A percentile compares a stretch with the other conserved stretches of the same genome.
phyloP scores from a whole-genome alignment of 2,888 invertebrate species.

The Carcina quercana region DNA sequence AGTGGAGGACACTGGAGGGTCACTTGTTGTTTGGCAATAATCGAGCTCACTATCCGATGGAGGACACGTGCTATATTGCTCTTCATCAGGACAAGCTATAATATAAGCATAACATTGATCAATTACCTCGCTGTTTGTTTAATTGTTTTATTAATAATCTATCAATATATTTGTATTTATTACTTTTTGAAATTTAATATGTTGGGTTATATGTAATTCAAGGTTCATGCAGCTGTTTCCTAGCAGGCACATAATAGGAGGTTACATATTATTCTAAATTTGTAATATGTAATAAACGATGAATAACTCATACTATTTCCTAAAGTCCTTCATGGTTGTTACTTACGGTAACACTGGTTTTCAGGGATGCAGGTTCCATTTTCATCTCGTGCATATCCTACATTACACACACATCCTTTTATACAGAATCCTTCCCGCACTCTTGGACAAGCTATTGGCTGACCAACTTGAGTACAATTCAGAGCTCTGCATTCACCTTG shows the following conservation, averaged over 20 bases:
- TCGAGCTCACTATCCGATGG: conserved; percentile 18
- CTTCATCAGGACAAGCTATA: conserved; percentile 13
- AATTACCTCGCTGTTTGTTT: no score
- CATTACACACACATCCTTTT: conserved; percentile 31
- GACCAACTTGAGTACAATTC: conserved; percentile 30
- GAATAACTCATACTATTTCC: no score
- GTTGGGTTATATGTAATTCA: not conserved
- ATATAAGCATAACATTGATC: not conserved
- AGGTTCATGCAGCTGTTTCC: not conserved
- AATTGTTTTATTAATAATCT: no score
- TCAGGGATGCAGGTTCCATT: conserved; percentile 30
- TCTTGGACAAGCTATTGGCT: conserved; percentile 23
- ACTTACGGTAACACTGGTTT: conserved; percentile 19
- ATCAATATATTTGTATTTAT: no score
- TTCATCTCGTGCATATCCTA: conserved; percentile 23
- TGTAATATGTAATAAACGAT: not conserved
- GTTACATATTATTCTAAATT: not conserved
- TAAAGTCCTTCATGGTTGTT: no score
- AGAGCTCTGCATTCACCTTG: conserved; percentile 29
- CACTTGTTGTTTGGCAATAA: conserved; percentile 13
- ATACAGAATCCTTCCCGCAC: conserved; percentile 21
- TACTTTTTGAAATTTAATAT: no score
- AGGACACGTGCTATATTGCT: conserved; percentile 15
- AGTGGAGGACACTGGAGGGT: conserved; percentile 9
- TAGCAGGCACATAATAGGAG: not conserved